Conservation (phyloP, 1,140 invertebrate species). For the Ceratoteleas bidentatus region DNA sequence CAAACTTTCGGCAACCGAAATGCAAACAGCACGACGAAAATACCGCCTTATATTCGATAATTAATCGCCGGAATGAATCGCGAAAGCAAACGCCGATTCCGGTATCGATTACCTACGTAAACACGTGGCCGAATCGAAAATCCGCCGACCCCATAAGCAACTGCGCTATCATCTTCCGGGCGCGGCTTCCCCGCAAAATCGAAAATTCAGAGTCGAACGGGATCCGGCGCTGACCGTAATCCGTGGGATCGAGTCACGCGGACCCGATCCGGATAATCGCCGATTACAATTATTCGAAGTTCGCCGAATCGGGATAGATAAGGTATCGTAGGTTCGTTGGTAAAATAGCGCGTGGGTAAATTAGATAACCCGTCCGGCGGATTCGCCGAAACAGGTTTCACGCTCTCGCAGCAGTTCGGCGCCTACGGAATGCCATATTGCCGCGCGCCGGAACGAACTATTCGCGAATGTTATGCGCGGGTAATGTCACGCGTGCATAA, state of each 20-base stretch:
- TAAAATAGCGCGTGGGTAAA: conserved; percentile 59
- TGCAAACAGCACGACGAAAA: no score
- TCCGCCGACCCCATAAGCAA: no score
- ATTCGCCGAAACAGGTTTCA: conserved; percentile 71
- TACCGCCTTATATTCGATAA: no score
- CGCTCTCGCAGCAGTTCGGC: conserved; percentile 67
- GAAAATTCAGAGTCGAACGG: conserved; percentile 34
- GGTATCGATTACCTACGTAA: neutral
- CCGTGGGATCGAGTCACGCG: conserved; percentile 3
- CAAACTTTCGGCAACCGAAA: no score
- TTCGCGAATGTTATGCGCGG: conserved; percentile 36
- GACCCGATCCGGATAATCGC: conserved; percentile 34
- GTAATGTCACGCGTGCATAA: conserved; percentile 6
- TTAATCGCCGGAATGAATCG: no score
- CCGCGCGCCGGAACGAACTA: conserved; percentile 64
- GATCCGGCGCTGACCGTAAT: conserved; percentile 20
- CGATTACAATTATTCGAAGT: conserved; percentile 14
- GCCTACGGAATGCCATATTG: conserved; percentile 56
- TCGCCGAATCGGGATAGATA: neutral
- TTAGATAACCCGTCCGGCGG: conserved; percentile 68
- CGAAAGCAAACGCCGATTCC: no score
- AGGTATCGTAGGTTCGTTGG: conserved; percentile 25
- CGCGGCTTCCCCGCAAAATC: conserved; percentile 16
- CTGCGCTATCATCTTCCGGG: conserved; percentile 1
- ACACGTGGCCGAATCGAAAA: conserved; percentile 13